phyloP scores from a whole-genome alignment of 2,888 invertebrate genomes.

The Zele albiditarsus region DNA sequence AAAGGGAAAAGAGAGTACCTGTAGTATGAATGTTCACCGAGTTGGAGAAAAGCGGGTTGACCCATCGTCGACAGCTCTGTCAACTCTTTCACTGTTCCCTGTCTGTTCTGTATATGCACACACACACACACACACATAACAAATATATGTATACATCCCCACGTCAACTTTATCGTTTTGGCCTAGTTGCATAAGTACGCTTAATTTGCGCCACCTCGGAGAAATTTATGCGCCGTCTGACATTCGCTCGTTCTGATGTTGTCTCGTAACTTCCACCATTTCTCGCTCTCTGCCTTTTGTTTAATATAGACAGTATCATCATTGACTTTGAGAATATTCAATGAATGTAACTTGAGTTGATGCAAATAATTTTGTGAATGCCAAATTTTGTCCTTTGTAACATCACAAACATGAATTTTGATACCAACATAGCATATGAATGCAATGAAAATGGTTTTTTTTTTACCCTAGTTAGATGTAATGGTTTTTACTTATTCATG shows the following conservation, averaged over 20 bases:
- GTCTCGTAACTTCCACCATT: conserved; percentile 29
- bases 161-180: conserved; percentile 59
- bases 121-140: conserved; percentile 1
- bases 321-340: neutral
- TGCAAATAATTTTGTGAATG: neutral
- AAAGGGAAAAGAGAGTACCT: neutral
- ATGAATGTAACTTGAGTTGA: conserved; percentile 7
- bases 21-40: too few species aligned
- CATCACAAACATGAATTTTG: too few species aligned
- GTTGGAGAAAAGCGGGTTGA: conserved; percentile 1
- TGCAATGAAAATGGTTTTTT: too few species aligned
- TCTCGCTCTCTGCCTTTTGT: conserved; percentile 23
- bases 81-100: too few species aligned
- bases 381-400: neutral
- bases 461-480: too few species aligned
- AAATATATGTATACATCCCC: conserved; percentile 22
- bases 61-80: neutral
- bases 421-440: too few species aligned
- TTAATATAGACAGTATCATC: conserved; percentile 6
- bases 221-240: conserved; percentile 58
- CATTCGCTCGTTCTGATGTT: conserved; percentile 26
- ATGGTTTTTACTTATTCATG: too few species aligned
- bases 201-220: conserved; percentile 57
- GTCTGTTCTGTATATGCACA: conserved; percentile 5
- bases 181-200: conserved; percentile 61